A percentile compares a stretch with the other conserved stretches of the same genome.
These are phyloP conservation scores for Macrostomum lignano DNA, from an alignment of 1,140 invertebrate genomes.

Conservation along the genomic window DNA sequence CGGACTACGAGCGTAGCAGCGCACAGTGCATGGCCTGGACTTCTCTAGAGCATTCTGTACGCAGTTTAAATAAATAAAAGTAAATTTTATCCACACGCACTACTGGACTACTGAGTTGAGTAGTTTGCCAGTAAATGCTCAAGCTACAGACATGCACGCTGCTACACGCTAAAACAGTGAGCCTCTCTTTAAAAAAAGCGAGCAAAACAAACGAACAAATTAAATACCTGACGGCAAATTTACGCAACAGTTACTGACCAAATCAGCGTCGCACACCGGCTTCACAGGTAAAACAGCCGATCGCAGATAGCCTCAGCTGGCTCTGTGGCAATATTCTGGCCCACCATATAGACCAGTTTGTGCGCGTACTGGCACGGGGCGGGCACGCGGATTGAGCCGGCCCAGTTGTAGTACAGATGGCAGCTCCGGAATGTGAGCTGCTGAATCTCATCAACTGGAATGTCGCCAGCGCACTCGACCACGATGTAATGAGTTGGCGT, in stretches of 20 bases:
- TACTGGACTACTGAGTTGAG: too few species aligned
- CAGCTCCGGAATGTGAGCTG: slow-evolving; percentile 46
- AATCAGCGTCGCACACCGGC: not conserved
- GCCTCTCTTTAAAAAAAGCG: too few species aligned
- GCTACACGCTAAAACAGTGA: too few species aligned
- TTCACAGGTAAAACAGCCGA: slow-evolving; percentile 28
- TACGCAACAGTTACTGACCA: not conserved
- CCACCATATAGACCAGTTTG: slow-evolving; percentile 48
- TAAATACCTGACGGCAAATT: too few species aligned
- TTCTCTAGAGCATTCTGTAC: too few species aligned
- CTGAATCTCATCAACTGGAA: slow-evolving; percentile 42
- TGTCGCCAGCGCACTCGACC: slow-evolving; percentile 35
- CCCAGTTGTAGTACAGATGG: slow-evolving; percentile 64
- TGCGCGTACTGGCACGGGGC: slow-evolving; percentile 51
- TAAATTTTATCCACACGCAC: too few species aligned
- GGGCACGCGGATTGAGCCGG: slow-evolving; percentile 51
- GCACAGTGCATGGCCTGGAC: too few species aligned
- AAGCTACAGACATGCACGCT: too few species aligned
- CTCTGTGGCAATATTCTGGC: slow-evolving; percentile 36
- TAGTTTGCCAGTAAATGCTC: too few species aligned
- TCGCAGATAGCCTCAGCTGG: slow-evolving; percentile 27
- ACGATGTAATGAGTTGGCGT: slow-evolving; percentile 50
- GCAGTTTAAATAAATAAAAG: too few species aligned
- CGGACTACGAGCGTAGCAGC: too few species aligned
- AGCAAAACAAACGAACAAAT: too few species aligned